Evolutionary conservation across 2,888 invertebrate genomes (phyloP).

Genomic region (Limnephilus lunatus): DNA sequence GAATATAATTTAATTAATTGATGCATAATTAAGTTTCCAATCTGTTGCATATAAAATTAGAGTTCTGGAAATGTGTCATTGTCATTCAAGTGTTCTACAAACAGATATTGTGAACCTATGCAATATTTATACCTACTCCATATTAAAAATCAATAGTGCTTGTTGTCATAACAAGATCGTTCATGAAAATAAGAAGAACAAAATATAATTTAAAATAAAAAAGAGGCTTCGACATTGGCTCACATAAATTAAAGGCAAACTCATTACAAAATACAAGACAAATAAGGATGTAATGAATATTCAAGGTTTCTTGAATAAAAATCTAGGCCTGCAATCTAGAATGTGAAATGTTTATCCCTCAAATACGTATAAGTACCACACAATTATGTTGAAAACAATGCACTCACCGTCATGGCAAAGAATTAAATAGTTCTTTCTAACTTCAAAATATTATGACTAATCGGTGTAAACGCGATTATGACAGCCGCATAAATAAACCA

Average conservation of each 20-base stretch:
- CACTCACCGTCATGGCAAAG: not conserved
- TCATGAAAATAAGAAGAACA: not conserved
- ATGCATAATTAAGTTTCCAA: not conserved
- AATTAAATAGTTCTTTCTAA: not conserved
- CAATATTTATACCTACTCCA: not conserved
- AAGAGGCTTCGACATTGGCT: not conserved
- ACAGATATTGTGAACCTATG: not conserved
- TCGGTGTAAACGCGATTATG: not conserved
- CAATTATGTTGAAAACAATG: not conserved
- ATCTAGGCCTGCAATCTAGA: not conserved
- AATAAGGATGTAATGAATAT: not conserved
- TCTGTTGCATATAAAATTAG: not conserved
- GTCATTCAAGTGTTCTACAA: not conserved
- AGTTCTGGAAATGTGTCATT: not conserved
- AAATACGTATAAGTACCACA: not conserved
- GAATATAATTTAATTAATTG: too few species aligned
- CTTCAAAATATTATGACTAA: not conserved
- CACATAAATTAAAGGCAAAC: not conserved
- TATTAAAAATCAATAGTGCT: not conserved
- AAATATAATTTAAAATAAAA: not conserved
- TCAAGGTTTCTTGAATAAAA: not conserved
- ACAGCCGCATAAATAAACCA: not conserved
- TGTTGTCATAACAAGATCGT: not conserved
- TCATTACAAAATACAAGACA: not conserved
- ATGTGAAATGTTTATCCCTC: not conserved